These are phyloP conservation scores for Deroplatys truncata DNA, from an alignment of 2,888 invertebrate species.

Conservation along the genomic window DNA sequence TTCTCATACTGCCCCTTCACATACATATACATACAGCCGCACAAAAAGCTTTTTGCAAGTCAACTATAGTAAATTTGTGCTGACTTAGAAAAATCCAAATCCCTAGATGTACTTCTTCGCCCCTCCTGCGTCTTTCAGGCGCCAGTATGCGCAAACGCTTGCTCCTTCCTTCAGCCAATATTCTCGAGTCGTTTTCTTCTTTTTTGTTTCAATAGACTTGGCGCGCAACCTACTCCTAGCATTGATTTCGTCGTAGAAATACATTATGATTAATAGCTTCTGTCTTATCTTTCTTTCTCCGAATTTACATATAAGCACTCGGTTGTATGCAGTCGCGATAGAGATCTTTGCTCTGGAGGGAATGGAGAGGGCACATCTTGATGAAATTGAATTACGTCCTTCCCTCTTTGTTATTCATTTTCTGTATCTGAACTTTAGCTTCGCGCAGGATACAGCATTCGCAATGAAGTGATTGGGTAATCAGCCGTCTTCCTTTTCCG, in stretches of 20 bases:
- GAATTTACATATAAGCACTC: not conserved
- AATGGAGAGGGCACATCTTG: not conserved
- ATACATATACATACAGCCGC: not conserved
- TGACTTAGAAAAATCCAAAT: conserved; percentile 14
- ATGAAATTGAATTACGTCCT: not conserved
- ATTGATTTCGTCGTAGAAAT: not conserved
- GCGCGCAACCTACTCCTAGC: not conserved
- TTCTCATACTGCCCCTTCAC: not conserved
- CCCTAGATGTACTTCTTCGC: conserved; percentile 1
- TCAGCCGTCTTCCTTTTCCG: too few species aligned
- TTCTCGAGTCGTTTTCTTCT: not conserved
- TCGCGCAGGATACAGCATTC: not conserved
- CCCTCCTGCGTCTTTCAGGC: not conserved
- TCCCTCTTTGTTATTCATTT: not conserved
- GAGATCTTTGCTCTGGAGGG: not conserved
- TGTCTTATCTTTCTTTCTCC: not conserved
- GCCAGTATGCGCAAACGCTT: not conserved
- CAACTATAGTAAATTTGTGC: conserved; percentile 14
- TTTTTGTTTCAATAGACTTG: not conserved
- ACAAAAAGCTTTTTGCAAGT: conserved; percentile 6
- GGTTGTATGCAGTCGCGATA: not conserved
- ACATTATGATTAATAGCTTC: not conserved
- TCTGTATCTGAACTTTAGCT: not conserved
- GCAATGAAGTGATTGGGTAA: too few species aligned
- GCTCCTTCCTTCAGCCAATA: not conserved